These are phyloP conservation scores for Thereva nobilitata DNA, from an alignment of 2,888 invertebrate species.

Conservation along the genomic window DNA sequence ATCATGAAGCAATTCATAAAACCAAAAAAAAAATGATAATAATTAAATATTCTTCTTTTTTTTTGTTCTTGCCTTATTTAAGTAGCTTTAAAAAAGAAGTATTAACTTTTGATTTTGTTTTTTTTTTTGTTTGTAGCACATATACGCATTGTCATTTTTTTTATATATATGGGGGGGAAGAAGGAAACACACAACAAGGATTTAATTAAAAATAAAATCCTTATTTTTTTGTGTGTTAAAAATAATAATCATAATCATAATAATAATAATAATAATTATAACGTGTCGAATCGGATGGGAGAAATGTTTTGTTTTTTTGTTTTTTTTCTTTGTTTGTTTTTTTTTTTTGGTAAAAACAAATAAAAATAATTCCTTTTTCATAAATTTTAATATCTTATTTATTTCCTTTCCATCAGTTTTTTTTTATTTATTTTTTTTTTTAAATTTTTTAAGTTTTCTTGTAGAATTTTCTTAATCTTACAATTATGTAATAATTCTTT, in stretches of 20 bases:
- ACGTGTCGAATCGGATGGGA: too few species aligned
- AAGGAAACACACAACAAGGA: too few species aligned
- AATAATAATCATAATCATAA: too few species aligned
- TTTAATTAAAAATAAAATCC: too few species aligned
- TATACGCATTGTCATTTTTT: too few species aligned
- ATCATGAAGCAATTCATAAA: constrained; percentile 47
- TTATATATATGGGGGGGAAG: neutral
- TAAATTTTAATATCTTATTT: constrained; percentile 41
- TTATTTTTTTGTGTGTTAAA: too few species aligned
- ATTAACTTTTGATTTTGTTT: too few species aligned
- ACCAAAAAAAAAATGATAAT: constrained; percentile 9
- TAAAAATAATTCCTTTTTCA: constrained; percentile 24
- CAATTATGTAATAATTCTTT: constrained; percentile 20
- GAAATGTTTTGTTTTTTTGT: too few species aligned
- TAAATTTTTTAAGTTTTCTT: constrained; percentile 4
- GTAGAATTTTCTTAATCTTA: constrained; percentile 32
- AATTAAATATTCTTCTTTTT: constrained; percentile 10
- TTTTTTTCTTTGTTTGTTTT: too few species aligned
- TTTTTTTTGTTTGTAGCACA: neutral
- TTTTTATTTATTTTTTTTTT: constrained; percentile 18
- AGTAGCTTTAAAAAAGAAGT: too few species aligned
- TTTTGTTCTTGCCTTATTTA: too few species aligned
- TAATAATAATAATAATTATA: too few species aligned
- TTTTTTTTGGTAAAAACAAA: constrained; percentile 11
- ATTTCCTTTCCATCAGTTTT: constrained; percentile 41